phyloP scores from a whole-genome alignment of 2,113 vertebrate species.

The Strix aluco region DNA sequence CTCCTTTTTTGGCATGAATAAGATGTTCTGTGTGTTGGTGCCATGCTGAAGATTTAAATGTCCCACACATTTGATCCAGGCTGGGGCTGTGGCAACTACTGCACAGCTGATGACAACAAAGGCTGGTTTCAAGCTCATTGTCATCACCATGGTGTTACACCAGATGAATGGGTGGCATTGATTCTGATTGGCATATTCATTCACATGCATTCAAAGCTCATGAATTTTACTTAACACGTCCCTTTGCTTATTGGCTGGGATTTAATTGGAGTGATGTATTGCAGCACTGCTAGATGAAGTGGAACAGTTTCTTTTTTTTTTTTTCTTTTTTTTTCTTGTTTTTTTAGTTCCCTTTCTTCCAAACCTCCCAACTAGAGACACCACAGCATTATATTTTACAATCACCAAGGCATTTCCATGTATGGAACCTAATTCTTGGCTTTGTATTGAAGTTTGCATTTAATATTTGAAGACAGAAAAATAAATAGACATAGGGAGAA shows the following conservation, averaged over 20 bases:
- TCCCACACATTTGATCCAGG: slow-evolving; percentile 68
- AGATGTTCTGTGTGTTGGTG: slow-evolving; percentile 73
- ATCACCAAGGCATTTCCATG: slow-evolving; percentile 44
- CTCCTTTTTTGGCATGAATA: slow-evolving; percentile 68
- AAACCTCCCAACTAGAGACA: slow-evolving; percentile 67
- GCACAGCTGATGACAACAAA: slow-evolving; percentile 76
- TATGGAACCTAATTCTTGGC: slow-evolving; percentile 56
- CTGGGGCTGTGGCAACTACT: slow-evolving; percentile 68
- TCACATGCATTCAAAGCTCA: slow-evolving; percentile 77
- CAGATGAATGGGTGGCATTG: slow-evolving; percentile 74
- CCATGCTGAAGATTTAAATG: slow-evolving; percentile 74
- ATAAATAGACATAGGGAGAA: slow-evolving; percentile 59
- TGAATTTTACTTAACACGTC: slow-evolving; percentile 79
- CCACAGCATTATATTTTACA: slow-evolving; percentile 48
- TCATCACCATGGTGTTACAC: slow-evolving; percentile 78
- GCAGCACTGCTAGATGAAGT: slow-evolving; percentile 75
- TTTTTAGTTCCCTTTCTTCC: slow-evolving; percentile 34
- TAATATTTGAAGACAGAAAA: slow-evolving; percentile 62
- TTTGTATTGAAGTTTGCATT: slow-evolving; percentile 59
- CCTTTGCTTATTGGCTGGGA: slow-evolving; percentile 74
- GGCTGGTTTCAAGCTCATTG: slow-evolving; percentile 75
- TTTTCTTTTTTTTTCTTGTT: neutral
- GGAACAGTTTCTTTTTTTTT: slow-evolving; percentile 74
- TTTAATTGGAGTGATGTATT: slow-evolving; percentile 80
- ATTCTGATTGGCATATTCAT: slow-evolving; percentile 80